Base-by-base conservation (phyloP, 2,888 invertebrate genomes). In the Nowickia ferox region DNA sequence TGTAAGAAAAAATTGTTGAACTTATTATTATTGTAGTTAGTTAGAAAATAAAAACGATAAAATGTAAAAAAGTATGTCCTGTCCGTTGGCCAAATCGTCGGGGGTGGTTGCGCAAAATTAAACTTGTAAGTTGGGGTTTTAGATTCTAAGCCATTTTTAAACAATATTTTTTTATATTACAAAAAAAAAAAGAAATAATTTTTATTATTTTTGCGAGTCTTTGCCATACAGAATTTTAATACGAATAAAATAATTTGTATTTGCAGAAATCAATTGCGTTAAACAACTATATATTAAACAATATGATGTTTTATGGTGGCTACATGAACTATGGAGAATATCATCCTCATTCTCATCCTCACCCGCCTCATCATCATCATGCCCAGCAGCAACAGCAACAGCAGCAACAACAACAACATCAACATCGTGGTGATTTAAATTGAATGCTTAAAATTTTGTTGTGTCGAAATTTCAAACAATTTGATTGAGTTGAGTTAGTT, bases 201-300 rank as follows among this genome's bases (percentile, higher is more conserved):
- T 30, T 6, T 30, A 30, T 30, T 30, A 6, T 30, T 30, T 30
- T 30, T 40, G 9, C 17, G 30, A 17, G 4, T 17, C 17, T n/a
- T 57, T 55, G 19, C 30, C 30, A 6, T 1, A n/a, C 42, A 55
- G 30, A 44, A 55, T 2, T 51, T 51, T 9, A 51, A 22, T 42
- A 19, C n/a, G 22, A 19, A 13, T 57, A 38, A 17, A 63, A 72
- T 51, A 15, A 61, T 65, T 79, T 78, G 65, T 63, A 15, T 61
- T 68, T 63, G 79, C 88, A 92, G 92, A 89, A 92, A 92, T 90
- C 92, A 92, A 88, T 89, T 92, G 88, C 92, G 92, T 89, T 92
- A 88, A 90, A 87, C 86, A 87, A 86, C 66, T 81, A 79, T 72
- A 83, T 86, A 38, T 66, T 86, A 72, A 83, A 76, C 79, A 79